Base-by-base conservation (phyloP, 1,140 invertebrate genomes). In the Uloborus diversus region DNA sequence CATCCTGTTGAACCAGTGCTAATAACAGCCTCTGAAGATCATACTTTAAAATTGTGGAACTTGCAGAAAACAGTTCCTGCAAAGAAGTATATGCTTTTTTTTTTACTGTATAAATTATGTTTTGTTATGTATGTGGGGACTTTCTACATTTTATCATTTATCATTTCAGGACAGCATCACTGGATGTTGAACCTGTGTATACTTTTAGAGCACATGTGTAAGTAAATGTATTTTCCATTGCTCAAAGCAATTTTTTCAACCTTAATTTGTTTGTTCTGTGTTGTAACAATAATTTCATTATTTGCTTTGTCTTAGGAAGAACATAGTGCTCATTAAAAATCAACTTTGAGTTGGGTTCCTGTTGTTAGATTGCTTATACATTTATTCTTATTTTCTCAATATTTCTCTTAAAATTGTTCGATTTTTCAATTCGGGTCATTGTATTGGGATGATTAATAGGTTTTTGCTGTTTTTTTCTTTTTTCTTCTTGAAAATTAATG, bases 31-130 rank as follows among this genome's bases (percentile, higher is more conserved):
- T 97, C 95, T 64, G 98, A 99, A 88, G 98, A 99, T 90, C 95
- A 98, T 85, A 99, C 98, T 57, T 89, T 99, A 0, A 99, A 99
- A 90, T 88, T 99, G 82, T 99, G 98, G 98, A 99, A 99, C 90
- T 89, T 99, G 83, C 95, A 98, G 86, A 98, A 98, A 89, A 98
- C 97, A 82, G 94, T 96, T 81, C 94, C 95, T 85, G 94, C 95
- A 65, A 99, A 99, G 90, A 82, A 82, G 81, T 82, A 57, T 65
- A 32, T 35, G 1, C 25, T 59, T 56, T 20, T 37, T 70, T n/a
- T 69, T 13, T 20, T 27, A 20, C 1, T 25, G n/a, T 32, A 20
- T 23, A 62, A n/a, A 35, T 20, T 62, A 64, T n/a, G n/a, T n/a
- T n/a, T n/a, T n/a, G n/a, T n/a, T n/a, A n/a, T n/a, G n/a, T n/a